Base-by-base conservation (phyloP, 2,797 vertebrate genomes). In the Sebastes alutus region DNA sequence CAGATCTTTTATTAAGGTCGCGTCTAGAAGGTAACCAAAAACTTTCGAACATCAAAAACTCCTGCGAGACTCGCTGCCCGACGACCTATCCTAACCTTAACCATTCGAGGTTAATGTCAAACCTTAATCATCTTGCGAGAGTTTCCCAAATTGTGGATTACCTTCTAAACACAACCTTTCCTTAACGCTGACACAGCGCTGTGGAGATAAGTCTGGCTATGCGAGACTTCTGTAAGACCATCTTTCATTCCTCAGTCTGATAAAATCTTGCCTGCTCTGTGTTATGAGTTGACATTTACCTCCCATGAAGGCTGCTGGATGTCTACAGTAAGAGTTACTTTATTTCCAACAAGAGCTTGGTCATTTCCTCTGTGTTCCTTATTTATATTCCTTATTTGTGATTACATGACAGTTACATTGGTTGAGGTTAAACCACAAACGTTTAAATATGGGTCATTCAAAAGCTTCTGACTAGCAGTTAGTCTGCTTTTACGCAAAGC, bases 371-470 rank as follows among this genome's bases (percentile, higher is more conserved):
- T 8, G 3, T 25, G 4, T 18, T 33, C 18, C 54, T 73, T 11
- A 23, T 30, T 30, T 35, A 3, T 55, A 3, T 68, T 62, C 65
- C 35, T 13, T 62, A 54, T 73, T 68, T 75, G 22, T 49, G 30
- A 73, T 75, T 35, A 32, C 68, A 64, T 55, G 66, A 72, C 25
- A 33, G 64, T 58, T 20, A 32, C 56, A 78, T 27, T 59, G 63
- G 20, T 66, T 76, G 70, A 69, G 72, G 71, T 75, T 32, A 52
- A 70, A 81, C 74, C 78, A 69, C 69, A 84, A 35, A 75, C 78
- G 59, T 64, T 78, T 64, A 13, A 70, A 60, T 59, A 13, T 25
- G 35, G 20, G 7, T 75, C 30, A 69, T 65, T 78, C 9, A 75
- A 78, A 82, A 71, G 58, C 42, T 72, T 62, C 38, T 27, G 54